A percentile compares a stretch with the other conserved stretches of the same genome.
These are phyloP conservation scores for Podotricha telesiphe DNA, from an alignment of 2,888 invertebrate genomes.

Conservation along the genomic window DNA sequence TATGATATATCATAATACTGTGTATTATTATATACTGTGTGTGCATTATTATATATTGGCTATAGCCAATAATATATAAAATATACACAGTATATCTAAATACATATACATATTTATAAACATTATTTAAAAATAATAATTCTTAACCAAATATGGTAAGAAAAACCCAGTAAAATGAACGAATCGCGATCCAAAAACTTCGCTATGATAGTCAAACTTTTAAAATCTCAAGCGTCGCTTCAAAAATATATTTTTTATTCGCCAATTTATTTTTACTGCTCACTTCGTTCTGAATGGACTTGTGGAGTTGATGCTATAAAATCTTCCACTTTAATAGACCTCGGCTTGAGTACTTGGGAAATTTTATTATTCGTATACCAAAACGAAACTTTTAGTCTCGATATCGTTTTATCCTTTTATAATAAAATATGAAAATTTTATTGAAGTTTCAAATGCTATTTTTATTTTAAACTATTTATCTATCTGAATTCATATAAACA, in stretches of 20 bases:
- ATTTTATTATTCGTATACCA: constrained; percentile 31
- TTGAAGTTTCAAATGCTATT: neutral
- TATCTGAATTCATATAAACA: too few species aligned
- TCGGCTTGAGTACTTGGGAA: constrained; percentile 29
- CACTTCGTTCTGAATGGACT: constrained; percentile 37
- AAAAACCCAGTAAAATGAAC: neutral
- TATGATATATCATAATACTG: too few species aligned
- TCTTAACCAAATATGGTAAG: neutral
- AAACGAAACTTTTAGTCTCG: constrained; percentile 14
- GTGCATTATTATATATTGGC: too few species aligned
- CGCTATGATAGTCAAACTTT: constrained; percentile 21
- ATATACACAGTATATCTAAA: too few species aligned
- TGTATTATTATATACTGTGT: too few species aligned
- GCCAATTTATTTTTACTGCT: constrained; percentile 42
- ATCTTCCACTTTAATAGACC: constrained; percentile 36
- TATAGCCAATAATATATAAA: too few species aligned
- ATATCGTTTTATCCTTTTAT: constrained; percentile 12
- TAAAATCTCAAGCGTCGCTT: constrained; percentile 18
- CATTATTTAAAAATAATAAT: neutral
- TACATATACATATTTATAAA: neutral
- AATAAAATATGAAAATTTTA: constrained; percentile 8
- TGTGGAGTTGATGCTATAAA: constrained; percentile 39
- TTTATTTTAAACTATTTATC: too few species aligned
- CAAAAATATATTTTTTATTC: constrained; percentile 39
- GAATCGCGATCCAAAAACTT: neutral